Percentiles rank a stretch among this genome's conserved stretches.
Conservation (phyloP, 1,140 invertebrate genomes). For the Delia radicum region DNA sequence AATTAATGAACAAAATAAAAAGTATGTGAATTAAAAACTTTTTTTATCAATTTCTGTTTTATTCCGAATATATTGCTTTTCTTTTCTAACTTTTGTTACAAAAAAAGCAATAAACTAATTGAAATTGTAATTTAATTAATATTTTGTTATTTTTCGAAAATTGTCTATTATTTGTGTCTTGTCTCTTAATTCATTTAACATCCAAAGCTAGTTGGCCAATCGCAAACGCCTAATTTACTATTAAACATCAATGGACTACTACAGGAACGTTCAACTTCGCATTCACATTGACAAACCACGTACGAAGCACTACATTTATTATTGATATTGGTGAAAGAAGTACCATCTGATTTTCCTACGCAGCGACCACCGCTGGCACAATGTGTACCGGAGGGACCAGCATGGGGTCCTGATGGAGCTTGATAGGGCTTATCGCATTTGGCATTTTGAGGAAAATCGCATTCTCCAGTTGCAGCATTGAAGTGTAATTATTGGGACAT, state of each 20-base stretch:
- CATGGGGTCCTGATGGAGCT: slow-evolving; percentile 19
- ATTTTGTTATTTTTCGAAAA: too few relatives aligned
- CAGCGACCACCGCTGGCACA: slow-evolving; percentile 12
- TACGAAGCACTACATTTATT: background rate
- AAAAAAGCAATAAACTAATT: too few relatives aligned
- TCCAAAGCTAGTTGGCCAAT: background rate
- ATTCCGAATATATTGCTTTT: too few relatives aligned
- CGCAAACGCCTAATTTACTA: slow-evolving; percentile 32
- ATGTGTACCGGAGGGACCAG: slow-evolving; percentile 24
- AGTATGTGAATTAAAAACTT: too few relatives aligned
- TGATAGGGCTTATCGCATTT: background rate
- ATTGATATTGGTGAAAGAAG: slow-evolving; percentile 1
- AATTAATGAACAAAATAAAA: too few relatives aligned
- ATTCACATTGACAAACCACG: slow-evolving; percentile 28
- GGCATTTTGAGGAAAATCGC: slow-evolving; percentile 22
- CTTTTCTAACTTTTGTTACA: too few relatives aligned
- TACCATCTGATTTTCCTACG: slow-evolving; percentile 22
- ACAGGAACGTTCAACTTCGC: slow-evolving; percentile 30
- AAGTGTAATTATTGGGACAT: slow-evolving; percentile 24
- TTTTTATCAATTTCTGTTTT: too few relatives aligned
- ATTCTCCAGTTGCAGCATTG: background rate
- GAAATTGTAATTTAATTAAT: too few relatives aligned
- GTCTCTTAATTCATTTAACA: background rate
- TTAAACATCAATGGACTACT: slow-evolving; percentile 39
- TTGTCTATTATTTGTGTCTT: too few relatives aligned